Base-by-base conservation (phyloP, 1,140 invertebrate genomes). In the Lasioglossum baleicum region DNA sequence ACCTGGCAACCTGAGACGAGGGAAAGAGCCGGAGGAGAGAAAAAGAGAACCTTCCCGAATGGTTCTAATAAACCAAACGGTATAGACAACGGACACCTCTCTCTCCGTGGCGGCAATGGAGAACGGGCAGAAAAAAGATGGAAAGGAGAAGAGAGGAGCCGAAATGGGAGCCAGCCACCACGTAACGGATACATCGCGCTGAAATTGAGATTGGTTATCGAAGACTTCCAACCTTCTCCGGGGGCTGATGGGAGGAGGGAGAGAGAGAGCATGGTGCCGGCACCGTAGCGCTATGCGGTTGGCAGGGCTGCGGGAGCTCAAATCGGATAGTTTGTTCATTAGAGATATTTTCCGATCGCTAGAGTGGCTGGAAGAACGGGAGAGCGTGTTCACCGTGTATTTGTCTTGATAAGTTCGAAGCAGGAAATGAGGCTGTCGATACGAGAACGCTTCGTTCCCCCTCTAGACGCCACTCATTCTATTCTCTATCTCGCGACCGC, bases 261-360 rank as follows among this genome's bases (percentile, higher is more conserved):
- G 35, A 35, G 35, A 35, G 35, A 35, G 48, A 77, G 80, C 20
- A 44, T 58, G 56, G 71, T n/a, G 64, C 51, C 48, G 53, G 53
- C 48, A 67, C 20, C 65, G 72, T 69, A 17, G 66, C 61, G 68
- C 65, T 26, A 72, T 42, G 10, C 35, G 67, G 74, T 53, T 75
- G 71, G 26, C 35, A 61, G 64, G 48, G 66, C 64, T 75, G 72
- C 73, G 66, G 74, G 71, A 74, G 83, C 76, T 87, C 83, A 89
- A 88, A 88, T 87, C 89, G 84, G 84, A 88, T 86, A 88, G 87
- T 88, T 89, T 86, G 83, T 88, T 88, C 86, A 88, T 89, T 90
- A 88, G 74, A 83, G 84, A 85, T 81, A 85, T 88, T 88, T 86
- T 80, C 75, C 75, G 77, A 78, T 71, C 40, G 75, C 35, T 35